Evolutionary conservation across 2,113 vertebrate species (phyloP).

Genomic region (Felis catus): DNA sequence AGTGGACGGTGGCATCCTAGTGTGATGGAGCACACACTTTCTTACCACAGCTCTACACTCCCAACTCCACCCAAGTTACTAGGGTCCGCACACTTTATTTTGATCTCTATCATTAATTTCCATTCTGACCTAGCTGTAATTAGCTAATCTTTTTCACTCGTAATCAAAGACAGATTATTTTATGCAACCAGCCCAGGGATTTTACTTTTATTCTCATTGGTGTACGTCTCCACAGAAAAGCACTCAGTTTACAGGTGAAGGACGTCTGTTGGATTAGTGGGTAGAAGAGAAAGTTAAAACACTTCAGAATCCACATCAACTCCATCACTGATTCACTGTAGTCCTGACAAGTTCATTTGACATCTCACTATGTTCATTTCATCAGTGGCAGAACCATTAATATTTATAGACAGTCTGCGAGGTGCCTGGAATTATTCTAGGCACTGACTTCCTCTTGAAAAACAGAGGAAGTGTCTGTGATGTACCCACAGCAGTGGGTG

Average conservation of each 20-base stretch:
- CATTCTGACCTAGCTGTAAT: conserved; percentile 21
- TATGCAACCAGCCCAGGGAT: neutral
- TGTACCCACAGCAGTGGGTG: conserved; percentile 22
- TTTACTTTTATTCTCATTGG: conserved; percentile 21
- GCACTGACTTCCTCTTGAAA: conserved; percentile 54
- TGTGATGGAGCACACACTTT: neutral
- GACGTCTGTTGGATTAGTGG: neutral
- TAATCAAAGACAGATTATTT: conserved; percentile 45
- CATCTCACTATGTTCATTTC: conserved; percentile 62
- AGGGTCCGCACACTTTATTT: neutral
- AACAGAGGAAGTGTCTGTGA: conserved; percentile 43
- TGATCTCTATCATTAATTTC: neutral
- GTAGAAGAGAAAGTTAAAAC: conserved; percentile 30
- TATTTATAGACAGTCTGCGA: conserved; percentile 65
- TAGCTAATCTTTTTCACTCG: conserved; percentile 40
- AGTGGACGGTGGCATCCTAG: neutral
- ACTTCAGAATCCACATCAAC: conserved; percentile 9
- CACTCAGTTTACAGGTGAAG: neutral
- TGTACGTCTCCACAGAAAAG: conserved; percentile 33
- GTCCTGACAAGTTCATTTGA: conserved; percentile 67
- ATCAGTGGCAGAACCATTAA: conserved; percentile 66
- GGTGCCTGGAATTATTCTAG: conserved; percentile 69
- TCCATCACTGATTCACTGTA: conserved; percentile 46
- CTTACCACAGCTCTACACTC: neutral
- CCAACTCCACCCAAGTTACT: neutral